Percentiles rank a stretch among this genome's conserved stretches.
phyloP scores from a whole-genome alignment of 30 jellyfish, hydroid and myxozoan genomes.

The Hydractinia echinata region DNA sequence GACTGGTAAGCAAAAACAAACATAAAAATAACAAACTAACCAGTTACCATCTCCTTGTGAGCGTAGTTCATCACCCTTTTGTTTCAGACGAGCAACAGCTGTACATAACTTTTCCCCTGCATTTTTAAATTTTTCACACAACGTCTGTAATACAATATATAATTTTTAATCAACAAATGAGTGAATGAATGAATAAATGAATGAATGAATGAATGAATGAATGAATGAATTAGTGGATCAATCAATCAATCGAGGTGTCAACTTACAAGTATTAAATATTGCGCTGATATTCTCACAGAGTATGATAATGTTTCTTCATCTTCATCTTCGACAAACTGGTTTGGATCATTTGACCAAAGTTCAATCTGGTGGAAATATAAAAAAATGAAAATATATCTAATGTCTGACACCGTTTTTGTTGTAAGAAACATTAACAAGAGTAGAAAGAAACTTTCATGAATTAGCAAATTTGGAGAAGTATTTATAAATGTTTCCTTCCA shows the following conservation, averaged over 20 bases:
- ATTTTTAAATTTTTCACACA: constrained; percentile 58
- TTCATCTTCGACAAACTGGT: constrained; percentile 96
- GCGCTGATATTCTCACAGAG: constrained; percentile 92
- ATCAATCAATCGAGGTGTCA: neutral
- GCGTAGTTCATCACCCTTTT: constrained; percentile 58
- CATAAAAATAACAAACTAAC: constrained; percentile 31
- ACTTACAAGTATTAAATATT: constrained; percentile 68
- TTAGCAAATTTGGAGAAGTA: too few species aligned
- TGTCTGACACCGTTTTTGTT: too few species aligned
- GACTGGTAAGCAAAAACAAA: neutral
- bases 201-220: neutral
- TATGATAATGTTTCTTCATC: constrained; percentile 93
- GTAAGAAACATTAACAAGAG: too few species aligned
- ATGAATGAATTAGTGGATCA: neutral
- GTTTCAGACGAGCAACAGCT: constrained; percentile 66
- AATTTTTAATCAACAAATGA: neutral
- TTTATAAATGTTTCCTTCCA: too few species aligned
- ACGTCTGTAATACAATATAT: constrained; percentile 35
- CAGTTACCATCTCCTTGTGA: constrained; percentile 60
- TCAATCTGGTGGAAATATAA: constrained; percentile 38
- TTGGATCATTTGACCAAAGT: constrained; percentile 68
- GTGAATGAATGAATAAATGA: neutral
- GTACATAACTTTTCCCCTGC: constrained; percentile 57
- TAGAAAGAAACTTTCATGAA: too few species aligned
- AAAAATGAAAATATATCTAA: neutral